Percentiles rank a stretch among this genome's conserved stretches.
Evolutionary conservation across 2,797 vertebrate genomes (phyloP).

Genomic region (Buphagus erythrorhynchus): DNA sequence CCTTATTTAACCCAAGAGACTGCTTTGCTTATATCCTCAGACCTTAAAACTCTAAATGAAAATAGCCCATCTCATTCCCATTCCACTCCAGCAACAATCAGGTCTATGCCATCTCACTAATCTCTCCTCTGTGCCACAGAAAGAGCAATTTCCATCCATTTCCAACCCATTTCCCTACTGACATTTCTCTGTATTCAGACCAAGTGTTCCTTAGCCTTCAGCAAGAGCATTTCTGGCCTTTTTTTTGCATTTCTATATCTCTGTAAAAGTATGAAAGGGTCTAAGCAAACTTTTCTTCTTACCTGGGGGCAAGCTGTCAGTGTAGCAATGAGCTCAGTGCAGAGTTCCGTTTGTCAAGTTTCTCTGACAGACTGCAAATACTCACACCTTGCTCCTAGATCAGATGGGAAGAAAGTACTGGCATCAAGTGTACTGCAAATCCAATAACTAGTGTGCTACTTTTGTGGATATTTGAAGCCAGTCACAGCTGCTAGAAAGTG

Average conservation of each 20-base stretch:
- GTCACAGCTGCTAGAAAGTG: not conserved
- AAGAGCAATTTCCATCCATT: not conserved
- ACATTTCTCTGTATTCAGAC: not conserved
- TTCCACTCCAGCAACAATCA: not conserved
- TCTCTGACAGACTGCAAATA: not conserved
- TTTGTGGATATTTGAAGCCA: not conserved
- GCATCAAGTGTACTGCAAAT: not conserved
- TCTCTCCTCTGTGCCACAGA: not conserved
- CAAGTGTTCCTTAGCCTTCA: not conserved
- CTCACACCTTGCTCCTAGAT: not conserved
- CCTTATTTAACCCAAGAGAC: not conserved
- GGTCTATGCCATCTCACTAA: not conserved
- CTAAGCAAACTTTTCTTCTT: not conserved
- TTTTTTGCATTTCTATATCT: not conserved
- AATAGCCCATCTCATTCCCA: not conserved
- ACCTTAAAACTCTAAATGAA: not conserved
- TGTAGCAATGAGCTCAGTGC: not conserved
- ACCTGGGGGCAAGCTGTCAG: not conserved
- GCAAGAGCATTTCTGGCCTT: not conserved
- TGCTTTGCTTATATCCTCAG: not conserved
- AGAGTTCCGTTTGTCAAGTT: not conserved
- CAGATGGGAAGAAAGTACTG: not conserved
- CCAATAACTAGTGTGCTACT: not conserved
- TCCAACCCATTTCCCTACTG: not conserved
- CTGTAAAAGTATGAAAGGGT: not conserved